Base-by-base conservation (phyloP, 1,140 invertebrate species). In the Chymomyza costata region DNA sequence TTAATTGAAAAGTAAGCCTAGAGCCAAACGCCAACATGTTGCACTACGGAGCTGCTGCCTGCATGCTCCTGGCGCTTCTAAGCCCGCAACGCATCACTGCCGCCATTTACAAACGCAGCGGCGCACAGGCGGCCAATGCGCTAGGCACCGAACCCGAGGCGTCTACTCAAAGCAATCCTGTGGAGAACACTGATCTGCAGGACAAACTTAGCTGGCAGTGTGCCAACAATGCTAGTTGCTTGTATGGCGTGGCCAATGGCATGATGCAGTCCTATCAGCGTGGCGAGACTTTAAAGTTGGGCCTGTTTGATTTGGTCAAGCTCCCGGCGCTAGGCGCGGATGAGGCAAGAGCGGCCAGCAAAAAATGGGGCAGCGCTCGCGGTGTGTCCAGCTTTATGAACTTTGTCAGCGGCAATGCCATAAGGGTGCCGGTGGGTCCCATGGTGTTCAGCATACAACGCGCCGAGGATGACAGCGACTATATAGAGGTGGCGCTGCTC, bases 371-470 rank as follows among this genome's bases (percentile, higher is more conserved):
- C 52, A 62, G 56, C 0, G 74, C 70, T 0, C 83, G 82, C 1
- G 62, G 76, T 1, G 49, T 82, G 10, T 71, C 71, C 25, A 78
- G 57, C 40, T 68, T 86, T 30, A 73, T 74, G 60, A 78, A 85
- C 34, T 82, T 86, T n/a, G 54, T 85, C 11, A 71, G 64, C 31
- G 84, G 78, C 3, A 84, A 85, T 60, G 69, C 81, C n/a, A 61
- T 86, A 13, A 60, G 78, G 1, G 65, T 86, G 15, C 84, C 84
- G 5, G 62, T 86, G 11, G 84, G 84, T 0, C 81, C 82, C 6
- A 83, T 85, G 81, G 78, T 85, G 5, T 84, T 86, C 15, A 86
- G 82, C 59, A 70, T 86, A 6, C 84, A 86, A 60, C 69, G 83
- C 2, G 70, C 84, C n/a, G 76, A 83, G 37, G 78, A 86, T 13